Percentiles rank a stretch among this genome's conserved stretches.
Evolutionary conservation across 2,888 invertebrate genomes (phyloP).

Genomic region (Agrotis exclamationis): DNA sequence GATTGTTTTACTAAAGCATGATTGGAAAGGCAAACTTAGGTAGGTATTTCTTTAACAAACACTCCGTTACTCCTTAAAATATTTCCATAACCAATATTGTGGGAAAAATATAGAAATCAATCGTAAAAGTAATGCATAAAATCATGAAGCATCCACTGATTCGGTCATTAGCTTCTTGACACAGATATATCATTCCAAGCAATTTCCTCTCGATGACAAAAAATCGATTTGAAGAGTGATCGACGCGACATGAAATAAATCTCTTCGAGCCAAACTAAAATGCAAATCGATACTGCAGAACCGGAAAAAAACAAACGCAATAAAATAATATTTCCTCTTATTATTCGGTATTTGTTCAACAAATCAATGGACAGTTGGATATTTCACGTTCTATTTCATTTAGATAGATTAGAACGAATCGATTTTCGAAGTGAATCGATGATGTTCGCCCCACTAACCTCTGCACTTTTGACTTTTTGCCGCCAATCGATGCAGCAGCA

Average conservation of each 20-base stretch:
- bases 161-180: conserved; percentile 64
- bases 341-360: conserved; percentile 48
- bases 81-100: conserved; percentile 13
- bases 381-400: conserved; percentile 60
- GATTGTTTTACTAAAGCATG: conserved; percentile 21
- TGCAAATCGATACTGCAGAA: conserved; percentile 48
- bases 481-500: conserved; percentile 12
- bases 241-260: conserved; percentile 47
- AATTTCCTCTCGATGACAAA: conserved; percentile 52
- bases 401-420: conserved; percentile 46
- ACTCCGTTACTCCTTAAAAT: conserved; percentile 8
- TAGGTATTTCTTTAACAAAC: conserved; percentile 4
- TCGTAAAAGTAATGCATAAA: conserved; percentile 40
- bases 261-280: conserved; percentile 38
- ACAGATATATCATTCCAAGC: conserved; percentile 58
- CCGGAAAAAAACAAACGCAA: conserved; percentile 34
- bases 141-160: conserved; percentile 42
- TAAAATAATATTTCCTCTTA: conserved; percentile 8
- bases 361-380: conserved; percentile 32
- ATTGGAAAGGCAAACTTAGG: conserved; percentile 16
- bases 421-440: conserved; percentile 50
- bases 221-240: conserved; percentile 60
- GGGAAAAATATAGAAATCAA: conserved; percentile 35
- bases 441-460: conserved; percentile 50
- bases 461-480: conserved; percentile 48